Conservation (phyloP, 2,888 invertebrate genomes). For the Habrosyne pyritoides region DNA sequence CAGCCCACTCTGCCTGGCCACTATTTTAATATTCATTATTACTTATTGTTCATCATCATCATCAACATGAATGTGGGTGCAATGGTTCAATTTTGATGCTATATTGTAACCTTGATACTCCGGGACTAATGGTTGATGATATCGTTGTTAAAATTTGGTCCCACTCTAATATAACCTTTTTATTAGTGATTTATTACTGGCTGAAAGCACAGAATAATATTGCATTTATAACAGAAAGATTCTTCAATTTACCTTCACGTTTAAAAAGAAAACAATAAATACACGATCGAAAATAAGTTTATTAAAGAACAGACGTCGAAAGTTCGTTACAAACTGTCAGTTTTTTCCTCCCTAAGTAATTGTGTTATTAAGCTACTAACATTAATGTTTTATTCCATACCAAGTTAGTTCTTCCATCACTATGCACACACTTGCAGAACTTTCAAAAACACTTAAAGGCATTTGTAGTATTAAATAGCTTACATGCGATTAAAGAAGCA, state of each 20-base stretch:
- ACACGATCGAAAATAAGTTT: too few relatives aligned
- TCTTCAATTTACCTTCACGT: too few relatives aligned
- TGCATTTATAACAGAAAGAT: too few relatives aligned
- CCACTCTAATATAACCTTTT: too few relatives aligned
- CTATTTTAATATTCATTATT: background rate
- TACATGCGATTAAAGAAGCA: conserved; percentile 59
- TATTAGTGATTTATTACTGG: too few relatives aligned
- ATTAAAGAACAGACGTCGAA: background rate
- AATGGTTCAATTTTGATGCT: too few relatives aligned
- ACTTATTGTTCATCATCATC: background rate
- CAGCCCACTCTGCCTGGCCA: background rate
- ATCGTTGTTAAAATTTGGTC: too few relatives aligned
- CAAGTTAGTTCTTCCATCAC: conserved; percentile 13
- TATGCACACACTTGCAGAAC: conserved; percentile 26
- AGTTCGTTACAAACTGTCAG: background rate
- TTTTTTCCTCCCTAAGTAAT: background rate
- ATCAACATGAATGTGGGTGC: background rate
- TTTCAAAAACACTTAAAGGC: conserved; percentile 51
- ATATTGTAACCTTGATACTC: background rate
- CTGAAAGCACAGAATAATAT: too few relatives aligned
- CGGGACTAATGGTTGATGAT: background rate
- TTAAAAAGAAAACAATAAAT: too few relatives aligned
- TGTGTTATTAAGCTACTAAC: background rate
- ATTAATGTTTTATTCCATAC: background rate
- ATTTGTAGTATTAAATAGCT: conserved; percentile 57